Evolutionary conservation across 2,888 invertebrate genomes (phyloP).

Genomic region (Leistus spinibarbis): DNA sequence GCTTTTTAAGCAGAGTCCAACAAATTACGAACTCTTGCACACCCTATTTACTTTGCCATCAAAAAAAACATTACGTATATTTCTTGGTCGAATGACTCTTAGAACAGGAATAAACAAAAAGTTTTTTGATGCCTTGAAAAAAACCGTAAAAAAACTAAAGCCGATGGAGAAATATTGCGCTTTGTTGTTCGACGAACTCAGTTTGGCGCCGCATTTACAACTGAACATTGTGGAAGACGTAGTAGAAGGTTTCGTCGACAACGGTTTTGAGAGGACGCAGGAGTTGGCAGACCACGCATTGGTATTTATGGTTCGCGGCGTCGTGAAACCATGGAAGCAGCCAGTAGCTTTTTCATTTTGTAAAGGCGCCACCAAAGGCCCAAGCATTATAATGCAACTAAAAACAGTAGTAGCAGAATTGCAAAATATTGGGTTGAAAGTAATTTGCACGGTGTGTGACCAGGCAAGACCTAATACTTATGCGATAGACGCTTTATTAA

Average conservation of each 20-base stretch:
- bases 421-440: background rate
- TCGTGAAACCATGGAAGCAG: constrained; percentile 36
- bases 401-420: background rate
- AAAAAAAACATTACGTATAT: constrained; percentile 20
- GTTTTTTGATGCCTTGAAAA: constrained; percentile 24
- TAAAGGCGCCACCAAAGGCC: background rate
- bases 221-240: constrained; percentile 1
- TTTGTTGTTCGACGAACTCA: constrained; percentile 37
- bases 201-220: constrained; percentile 20
- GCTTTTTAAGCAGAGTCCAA: background rate
- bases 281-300: constrained; percentile 37
- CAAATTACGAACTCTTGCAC: background rate
- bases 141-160: constrained; percentile 19
- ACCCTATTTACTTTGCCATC: constrained; percentile 38
- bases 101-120: constrained; percentile 23
- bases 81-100: constrained; percentile 26
- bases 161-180: constrained; percentile 10
- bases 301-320: constrained; percentile 39
- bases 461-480: background rate
- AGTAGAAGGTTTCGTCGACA: constrained; percentile 29
- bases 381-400: background rate
- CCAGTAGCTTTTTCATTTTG: constrained; percentile 16
- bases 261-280: constrained; percentile 17
- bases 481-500: background rate
- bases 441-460: constrained; percentile 10